Evolutionary conservation across 64 coral and sea anemone species (phyloP).

Genomic region (Trachythela sp.): DNA sequence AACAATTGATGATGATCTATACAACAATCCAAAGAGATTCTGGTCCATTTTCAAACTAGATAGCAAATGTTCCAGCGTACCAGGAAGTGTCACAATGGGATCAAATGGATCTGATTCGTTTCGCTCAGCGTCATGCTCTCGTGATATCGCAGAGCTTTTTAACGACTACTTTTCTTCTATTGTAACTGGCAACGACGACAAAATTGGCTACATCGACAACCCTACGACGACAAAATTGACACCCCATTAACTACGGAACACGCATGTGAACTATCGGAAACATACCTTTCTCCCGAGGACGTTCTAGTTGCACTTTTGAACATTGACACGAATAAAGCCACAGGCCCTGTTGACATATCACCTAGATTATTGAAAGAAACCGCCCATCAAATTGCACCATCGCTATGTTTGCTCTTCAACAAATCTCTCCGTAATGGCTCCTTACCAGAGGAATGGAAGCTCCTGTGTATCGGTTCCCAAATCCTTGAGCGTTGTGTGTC

Average conservation of each 20-base stretch:
- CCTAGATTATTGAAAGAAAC: slow-evolving; percentile 55
- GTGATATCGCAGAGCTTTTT: slow-evolving; percentile 36
- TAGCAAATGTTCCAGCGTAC: slow-evolving; percentile 35
- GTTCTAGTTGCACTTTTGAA: slow-evolving; percentile 38
- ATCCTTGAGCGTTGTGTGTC: slow-evolving; percentile 49
- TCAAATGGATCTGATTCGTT: neutral
- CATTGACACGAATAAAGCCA: slow-evolving; percentile 53
- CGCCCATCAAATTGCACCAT: slow-evolving; percentile 49
- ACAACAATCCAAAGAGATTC: too few species aligned
- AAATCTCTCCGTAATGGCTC: slow-evolving; percentile 21
- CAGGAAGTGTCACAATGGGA: slow-evolving; percentile 22
- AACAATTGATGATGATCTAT: too few species aligned
- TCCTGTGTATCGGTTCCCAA: slow-evolving; percentile 35
- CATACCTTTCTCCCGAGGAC: slow-evolving; percentile 8
- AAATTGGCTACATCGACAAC: neutral
- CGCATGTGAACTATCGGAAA: neutral
- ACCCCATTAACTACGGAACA: neutral
- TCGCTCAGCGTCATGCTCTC: slow-evolving; percentile 23
- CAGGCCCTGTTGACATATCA: slow-evolving; percentile 50
- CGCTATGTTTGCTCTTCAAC: slow-evolving; percentile 39
- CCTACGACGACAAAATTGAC: too few species aligned
- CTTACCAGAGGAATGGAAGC: slow-evolving; percentile 41
- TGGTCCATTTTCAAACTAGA: slow-evolving; percentile 52
- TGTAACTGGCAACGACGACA: neutral
- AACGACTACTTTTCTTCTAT: slow-evolving; percentile 58